Conservation (phyloP, 2,888 invertebrate genomes). For the Brachylomia viminalis region DNA sequence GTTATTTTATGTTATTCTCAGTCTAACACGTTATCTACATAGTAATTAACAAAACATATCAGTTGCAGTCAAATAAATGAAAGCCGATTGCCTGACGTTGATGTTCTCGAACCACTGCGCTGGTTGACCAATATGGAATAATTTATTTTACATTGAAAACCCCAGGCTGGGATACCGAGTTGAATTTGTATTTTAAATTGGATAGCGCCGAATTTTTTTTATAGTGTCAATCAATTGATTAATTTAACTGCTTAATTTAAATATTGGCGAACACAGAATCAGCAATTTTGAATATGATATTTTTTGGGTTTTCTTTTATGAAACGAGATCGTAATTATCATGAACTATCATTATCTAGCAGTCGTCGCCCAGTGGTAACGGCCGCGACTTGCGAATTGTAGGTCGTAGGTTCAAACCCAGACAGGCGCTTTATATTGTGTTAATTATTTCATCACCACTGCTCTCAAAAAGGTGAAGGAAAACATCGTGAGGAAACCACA, state of each 20-base stretch:
- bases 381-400: too few species aligned
- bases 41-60: not conserved
- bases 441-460: too few species aligned
- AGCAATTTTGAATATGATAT: not conserved
- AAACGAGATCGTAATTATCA: not conserved
- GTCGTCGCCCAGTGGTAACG: too few species aligned
- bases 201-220: constrained; percentile 3
- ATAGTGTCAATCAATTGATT: constrained; percentile 17
- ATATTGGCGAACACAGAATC: not conserved
- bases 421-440: too few species aligned
- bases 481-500: too few species aligned
- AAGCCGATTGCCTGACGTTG: not conserved
- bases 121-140: constrained; percentile 4
- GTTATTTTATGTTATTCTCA: too few species aligned
- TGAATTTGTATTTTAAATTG: constrained; percentile 30
- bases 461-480: too few species aligned
- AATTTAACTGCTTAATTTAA: constrained; percentile 2
- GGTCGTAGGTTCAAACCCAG: too few species aligned
- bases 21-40: too few species aligned
- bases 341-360: not conserved
- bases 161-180: not conserved
- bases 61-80: not conserved
- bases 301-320: not conserved
- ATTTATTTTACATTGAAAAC: constrained; percentile 32
- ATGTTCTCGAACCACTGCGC: not conserved